Conservation (phyloP, 2,797 vertebrate species). For the Danionella dracula region DNA sequence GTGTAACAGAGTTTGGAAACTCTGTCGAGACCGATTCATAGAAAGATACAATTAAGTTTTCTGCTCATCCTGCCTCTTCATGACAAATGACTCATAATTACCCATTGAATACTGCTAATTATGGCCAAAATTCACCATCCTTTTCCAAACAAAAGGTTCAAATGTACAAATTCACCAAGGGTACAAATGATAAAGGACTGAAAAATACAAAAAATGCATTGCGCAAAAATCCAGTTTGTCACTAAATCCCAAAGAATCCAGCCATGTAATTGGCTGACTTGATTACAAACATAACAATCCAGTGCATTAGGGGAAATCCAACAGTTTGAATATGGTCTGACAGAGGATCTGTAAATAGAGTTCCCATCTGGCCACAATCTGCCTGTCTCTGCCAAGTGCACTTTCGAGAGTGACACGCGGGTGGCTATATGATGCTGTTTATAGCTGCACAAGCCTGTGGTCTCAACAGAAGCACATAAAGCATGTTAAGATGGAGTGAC, state of each 20-base stretch:
- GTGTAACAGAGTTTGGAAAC: constrained; percentile 36
- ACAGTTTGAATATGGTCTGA: constrained; percentile 20
- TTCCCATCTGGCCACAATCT: constrained; percentile 22
- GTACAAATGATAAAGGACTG: not conserved
- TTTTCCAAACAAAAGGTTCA: not conserved
- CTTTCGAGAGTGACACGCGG: constrained; percentile 26
- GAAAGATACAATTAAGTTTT: constrained; percentile 33
- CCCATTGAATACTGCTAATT: constrained; percentile 20
- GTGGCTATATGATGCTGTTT: constrained; percentile 10
- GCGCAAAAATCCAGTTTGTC: not conserved
- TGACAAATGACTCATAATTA: constrained; percentile 27
- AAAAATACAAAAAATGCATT: not conserved
- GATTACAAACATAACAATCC: constrained; percentile 24
- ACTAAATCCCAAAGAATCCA: not conserved
- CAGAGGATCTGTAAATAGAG: constrained; percentile 29
- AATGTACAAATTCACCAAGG: not conserved
- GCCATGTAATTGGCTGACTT: not conserved
- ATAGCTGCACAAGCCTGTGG: constrained; percentile 11
- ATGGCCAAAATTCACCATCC: not conserved
- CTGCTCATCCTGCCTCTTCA: constrained; percentile 15
- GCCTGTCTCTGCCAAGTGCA: constrained; percentile 15
- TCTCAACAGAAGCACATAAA: constrained; percentile 27
- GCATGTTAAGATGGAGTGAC: constrained; percentile 17
- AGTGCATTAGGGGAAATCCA: constrained; percentile 28
- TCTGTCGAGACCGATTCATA: constrained; percentile 22